A percentile compares a stretch with the other conserved stretches of the same genome.
phyloP scores from a whole-genome alignment of 2,113 vertebrate genomes.

The Eleginops maclovinus region DNA sequence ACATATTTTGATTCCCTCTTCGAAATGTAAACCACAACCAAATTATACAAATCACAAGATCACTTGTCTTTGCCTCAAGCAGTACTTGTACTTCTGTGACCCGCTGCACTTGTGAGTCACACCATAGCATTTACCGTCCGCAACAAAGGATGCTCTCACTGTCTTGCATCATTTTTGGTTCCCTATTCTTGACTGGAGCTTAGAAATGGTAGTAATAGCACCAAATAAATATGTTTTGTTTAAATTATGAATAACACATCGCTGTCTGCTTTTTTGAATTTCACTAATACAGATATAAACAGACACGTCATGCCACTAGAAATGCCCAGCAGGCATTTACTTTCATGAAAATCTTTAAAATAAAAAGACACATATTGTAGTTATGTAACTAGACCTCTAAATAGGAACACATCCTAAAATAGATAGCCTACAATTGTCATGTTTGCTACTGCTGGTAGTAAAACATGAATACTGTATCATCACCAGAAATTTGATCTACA shows the following conservation, averaged over 20 bases:
- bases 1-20: not conserved
- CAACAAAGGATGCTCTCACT: not conserved
- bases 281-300: conserved; percentile 1
- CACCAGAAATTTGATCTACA: not conserved
- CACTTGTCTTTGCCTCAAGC: conserved; percentile 29
- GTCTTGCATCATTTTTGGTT: not conserved
- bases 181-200: conserved; percentile 3
- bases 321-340: not conserved
- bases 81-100: conserved; percentile 2
- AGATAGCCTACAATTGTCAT: not conserved
- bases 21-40: conserved; percentile 17
- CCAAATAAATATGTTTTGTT: not conserved
- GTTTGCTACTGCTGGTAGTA: not conserved
- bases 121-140: conserved; percentile 20
- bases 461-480: not conserved
- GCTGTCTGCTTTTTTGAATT: not conserved
- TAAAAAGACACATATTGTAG: not conserved
- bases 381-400: not conserved
- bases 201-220: not conserved
- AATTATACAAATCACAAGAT: conserved; percentile 18
- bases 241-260: not conserved
- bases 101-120: conserved; percentile 18
- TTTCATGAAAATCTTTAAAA: not conserved
- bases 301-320: conserved; percentile 12
- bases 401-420: not conserved